Evolutionary conservation across 1,140 invertebrate species (phyloP).

Genomic region (Myzus persicae): DNA sequence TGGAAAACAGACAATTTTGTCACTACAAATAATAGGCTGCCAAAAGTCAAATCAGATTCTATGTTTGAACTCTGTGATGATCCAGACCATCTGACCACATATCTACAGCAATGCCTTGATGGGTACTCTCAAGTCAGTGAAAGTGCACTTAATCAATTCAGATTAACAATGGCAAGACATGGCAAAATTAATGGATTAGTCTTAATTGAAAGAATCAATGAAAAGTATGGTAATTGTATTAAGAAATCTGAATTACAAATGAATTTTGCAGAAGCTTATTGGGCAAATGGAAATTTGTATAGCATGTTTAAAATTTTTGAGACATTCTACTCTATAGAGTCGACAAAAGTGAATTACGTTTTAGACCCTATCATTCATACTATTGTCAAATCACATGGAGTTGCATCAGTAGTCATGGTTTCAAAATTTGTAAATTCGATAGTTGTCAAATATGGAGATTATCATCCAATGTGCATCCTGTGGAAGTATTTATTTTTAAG

Average conservation of each 20-base stretch:
- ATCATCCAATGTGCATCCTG: constrained; percentile 36
- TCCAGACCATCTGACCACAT: neutral
- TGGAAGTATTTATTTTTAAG: constrained; percentile 59
- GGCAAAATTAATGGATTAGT: constrained; percentile 14
- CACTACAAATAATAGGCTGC: neutral
- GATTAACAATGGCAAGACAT: constrained; percentile 18
- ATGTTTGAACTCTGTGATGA: neutral
- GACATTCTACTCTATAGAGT: neutral
- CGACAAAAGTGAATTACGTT: neutral
- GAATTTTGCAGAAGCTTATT: constrained; percentile 34
- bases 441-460: neutral
- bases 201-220: neutral
- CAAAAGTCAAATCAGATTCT: neutral
- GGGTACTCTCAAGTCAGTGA: neutral
- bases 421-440: neutral
- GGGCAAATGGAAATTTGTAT: neutral
- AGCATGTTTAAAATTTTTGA: constrained; percentile 18
- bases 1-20: neutral
- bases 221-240: constrained; percentile 24
- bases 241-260: constrained; percentile 20
- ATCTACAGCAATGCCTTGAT: constrained; percentile 36
- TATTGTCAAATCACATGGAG: neutral
- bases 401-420: constrained; percentile 31
- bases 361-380: constrained; percentile 27
- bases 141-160: neutral